Conservation (phyloP, 2,888 invertebrate species). For the Microctonus hyperodae region DNA sequence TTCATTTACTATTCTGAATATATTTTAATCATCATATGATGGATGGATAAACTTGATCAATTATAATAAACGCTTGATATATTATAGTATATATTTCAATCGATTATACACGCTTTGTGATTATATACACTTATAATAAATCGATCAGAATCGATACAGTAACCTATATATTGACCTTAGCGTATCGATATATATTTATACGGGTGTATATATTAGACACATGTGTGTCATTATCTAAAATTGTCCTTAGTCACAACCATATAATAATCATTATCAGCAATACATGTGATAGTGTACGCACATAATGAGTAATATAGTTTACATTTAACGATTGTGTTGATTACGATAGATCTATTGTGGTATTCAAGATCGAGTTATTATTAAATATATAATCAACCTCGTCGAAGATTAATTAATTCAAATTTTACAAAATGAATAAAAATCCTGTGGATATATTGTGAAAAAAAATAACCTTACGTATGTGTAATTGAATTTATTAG, state of each 20-base stretch:
- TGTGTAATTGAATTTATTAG: neutral
- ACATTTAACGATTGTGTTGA: neutral
- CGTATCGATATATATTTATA: neutral
- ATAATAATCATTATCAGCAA: conserved; percentile 12
- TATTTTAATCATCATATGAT: too few relatives aligned
- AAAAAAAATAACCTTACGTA: neutral
- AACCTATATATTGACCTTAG: too few relatives aligned
- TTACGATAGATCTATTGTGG: neutral
- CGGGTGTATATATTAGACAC: neutral
- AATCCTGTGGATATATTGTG: neutral
- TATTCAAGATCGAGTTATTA: too few relatives aligned
- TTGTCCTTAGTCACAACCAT: conserved; percentile 7
- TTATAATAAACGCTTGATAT: too few relatives aligned
- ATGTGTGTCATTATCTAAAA: conserved; percentile 26
- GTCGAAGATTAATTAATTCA: too few relatives aligned
- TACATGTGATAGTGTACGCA: neutral
- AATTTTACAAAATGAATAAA: neutral
- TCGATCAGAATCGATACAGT: too few relatives aligned
- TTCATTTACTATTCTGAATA: too few relatives aligned
- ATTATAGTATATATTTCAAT: too few relatives aligned
- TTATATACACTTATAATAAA: too few relatives aligned
- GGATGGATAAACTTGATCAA: too few relatives aligned
- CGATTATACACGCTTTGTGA: too few relatives aligned
- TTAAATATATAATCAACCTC: too few relatives aligned
- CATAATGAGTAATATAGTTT: neutral